These are phyloP conservation scores for Hymenopus coronatus DNA, from an alignment of 2,888 invertebrate species.

Conservation along the genomic window DNA sequence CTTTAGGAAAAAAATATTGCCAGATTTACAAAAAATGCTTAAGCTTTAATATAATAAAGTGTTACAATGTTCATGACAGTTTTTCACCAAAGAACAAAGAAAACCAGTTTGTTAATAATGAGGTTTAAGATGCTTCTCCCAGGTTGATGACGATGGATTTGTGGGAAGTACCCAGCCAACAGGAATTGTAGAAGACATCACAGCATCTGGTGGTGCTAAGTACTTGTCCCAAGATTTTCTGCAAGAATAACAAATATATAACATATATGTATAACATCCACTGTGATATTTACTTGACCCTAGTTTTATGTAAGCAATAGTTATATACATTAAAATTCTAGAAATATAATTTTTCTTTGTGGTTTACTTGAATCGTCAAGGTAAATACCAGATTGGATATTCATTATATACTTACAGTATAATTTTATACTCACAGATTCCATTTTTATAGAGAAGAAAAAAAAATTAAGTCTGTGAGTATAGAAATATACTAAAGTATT, in stretches of 20 bases:
- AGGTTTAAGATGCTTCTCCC: slow-evolving; percentile 42
- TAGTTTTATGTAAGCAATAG: background rate
- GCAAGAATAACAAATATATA: slow-evolving; percentile 38
- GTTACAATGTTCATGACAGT: background rate
- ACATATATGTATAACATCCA: slow-evolving; percentile 42
- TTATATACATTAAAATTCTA: background rate
- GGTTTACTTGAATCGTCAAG: too few species aligned
- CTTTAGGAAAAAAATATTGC: too few species aligned
- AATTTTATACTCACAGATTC: too few species aligned
- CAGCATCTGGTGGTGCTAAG: slow-evolving; percentile 44
- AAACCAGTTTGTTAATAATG: background rate
- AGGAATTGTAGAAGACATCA: slow-evolving; percentile 61
- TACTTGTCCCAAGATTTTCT: slow-evolving; percentile 54
- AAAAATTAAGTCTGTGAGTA: too few species aligned
- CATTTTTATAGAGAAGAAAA: too few species aligned
- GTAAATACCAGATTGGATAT: too few species aligned
- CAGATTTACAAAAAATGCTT: background rate
- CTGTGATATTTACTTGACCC: background rate
- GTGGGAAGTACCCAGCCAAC: slow-evolving; percentile 69
- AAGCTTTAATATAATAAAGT: background rate
- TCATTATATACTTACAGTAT: too few species aligned
- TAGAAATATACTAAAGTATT: too few species aligned
- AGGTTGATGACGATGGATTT: slow-evolving; percentile 47
- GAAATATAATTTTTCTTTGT: background rate
- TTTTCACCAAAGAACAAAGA: background rate